These are phyloP conservation scores for Dendrolimus kikuchii DNA, from an alignment of 1,140 invertebrate genomes.

Conservation along the genomic window DNA sequence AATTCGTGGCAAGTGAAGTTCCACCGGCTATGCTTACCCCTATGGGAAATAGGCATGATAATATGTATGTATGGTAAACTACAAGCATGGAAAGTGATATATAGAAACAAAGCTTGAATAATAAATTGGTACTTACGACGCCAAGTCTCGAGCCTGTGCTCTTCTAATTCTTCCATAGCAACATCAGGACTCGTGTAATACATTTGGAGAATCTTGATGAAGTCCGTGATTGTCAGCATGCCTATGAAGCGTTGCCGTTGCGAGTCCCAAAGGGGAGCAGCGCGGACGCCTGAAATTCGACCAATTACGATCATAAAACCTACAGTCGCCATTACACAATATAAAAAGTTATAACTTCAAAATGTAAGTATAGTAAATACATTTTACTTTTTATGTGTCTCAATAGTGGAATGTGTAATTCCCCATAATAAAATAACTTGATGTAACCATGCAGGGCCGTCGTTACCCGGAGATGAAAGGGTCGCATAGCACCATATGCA, in stretches of 20 bases:
- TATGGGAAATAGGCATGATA: no score
- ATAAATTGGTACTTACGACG: conserved; percentile 76
- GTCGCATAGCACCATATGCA: no score
- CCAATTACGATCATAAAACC: background rate
- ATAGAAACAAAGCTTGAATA: background rate
- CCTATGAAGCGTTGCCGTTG: conserved; percentile 92
- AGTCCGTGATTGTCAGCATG: conserved; percentile 99
- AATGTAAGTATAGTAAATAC: no score
- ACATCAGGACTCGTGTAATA: conserved; percentile 95
- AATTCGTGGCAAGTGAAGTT: no score
- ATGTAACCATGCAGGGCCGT: no score
- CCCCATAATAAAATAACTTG: no score
- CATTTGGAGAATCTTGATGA: conserved; percentile 98
- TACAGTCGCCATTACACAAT: no score
- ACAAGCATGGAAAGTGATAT: background rate
- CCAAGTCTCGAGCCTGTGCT: conserved; percentile 98
- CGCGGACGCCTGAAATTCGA: conserved; percentile 85
- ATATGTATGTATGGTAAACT: background rate
- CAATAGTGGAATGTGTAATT: no score
- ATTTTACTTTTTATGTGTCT: no score
- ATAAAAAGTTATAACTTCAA: no score
- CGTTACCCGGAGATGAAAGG: no score
- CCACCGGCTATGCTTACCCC: no score
- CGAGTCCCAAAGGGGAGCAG: conserved; percentile 98
- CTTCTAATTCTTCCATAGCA: conserved; percentile 96